Evolutionary conservation across 2,797 vertebrate genomes (phyloP).

Genomic region (Spheniscus humboldti): DNA sequence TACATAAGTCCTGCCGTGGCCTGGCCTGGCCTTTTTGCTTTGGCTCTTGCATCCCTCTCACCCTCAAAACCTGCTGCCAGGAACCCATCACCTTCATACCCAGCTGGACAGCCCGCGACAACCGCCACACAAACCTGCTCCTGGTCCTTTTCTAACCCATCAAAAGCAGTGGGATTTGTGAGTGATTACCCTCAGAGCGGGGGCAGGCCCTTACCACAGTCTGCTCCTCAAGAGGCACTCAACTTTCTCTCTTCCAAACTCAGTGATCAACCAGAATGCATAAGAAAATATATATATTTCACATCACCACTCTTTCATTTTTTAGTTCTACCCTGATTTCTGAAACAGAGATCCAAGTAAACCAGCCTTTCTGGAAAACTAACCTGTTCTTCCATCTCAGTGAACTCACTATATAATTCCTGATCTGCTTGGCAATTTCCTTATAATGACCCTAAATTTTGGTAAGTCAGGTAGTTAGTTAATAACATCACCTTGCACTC

Average conservation of each 20-base stretch:
- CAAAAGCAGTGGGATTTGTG: background rate
- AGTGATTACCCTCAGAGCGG: background rate
- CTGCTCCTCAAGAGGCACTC: background rate
- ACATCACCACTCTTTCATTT: background rate
- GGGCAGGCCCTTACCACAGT: background rate
- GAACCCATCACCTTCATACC: background rate
- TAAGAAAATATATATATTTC: background rate
- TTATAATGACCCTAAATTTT: background rate
- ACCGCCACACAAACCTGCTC: background rate
- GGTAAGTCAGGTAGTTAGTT: background rate
- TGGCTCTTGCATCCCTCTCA: background rate
- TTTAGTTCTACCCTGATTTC: background rate
- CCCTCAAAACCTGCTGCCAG: background rate
- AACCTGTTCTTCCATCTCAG: background rate
- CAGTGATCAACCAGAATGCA: background rate
- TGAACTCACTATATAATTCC: background rate
- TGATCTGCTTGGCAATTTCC: background rate
- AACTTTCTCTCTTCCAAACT: background rate
- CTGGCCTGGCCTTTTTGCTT: background rate
- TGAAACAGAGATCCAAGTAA: background rate
- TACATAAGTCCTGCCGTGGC: background rate
- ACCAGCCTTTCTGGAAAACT: background rate
- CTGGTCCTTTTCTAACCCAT: background rate
- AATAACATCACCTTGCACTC: background rate
- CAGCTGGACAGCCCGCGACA: background rate